A percentile compares a stretch with the other conserved stretches of the same genome.
Conservation (phyloP, 2,797 vertebrate species). For the Sitta carolinensis region DNA sequence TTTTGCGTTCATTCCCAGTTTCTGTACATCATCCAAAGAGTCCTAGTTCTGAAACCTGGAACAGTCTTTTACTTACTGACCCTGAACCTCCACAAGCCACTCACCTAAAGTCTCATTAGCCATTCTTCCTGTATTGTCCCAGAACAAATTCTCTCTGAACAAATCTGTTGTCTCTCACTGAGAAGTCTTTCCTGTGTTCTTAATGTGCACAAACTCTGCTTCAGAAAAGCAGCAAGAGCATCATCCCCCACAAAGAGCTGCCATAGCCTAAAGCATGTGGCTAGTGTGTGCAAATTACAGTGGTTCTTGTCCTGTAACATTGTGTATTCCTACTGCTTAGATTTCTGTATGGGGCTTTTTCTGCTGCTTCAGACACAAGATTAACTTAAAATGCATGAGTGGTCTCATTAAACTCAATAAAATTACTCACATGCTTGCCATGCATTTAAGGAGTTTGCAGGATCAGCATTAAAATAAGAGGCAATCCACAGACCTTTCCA, state of each 20-base stretch:
- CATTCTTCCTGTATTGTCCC: background rate
- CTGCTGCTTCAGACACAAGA: background rate
- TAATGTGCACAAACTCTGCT: background rate
- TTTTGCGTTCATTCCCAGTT: background rate
- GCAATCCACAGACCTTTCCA: background rate
- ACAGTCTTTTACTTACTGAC: background rate
- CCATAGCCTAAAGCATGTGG: background rate
- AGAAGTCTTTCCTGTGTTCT: background rate
- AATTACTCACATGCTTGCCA: constrained; percentile 1
- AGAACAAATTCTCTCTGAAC: background rate
- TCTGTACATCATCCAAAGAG: background rate
- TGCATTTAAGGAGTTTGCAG: background rate
- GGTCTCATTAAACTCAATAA: constrained; percentile 19
- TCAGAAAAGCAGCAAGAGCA: background rate
- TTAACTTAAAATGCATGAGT: constrained; percentile 23
- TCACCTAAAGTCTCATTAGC: background rate
- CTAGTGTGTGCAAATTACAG: background rate
- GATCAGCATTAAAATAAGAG: constrained; percentile 1
- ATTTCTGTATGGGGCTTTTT: background rate
- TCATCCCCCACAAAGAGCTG: background rate
- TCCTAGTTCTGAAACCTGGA: background rate
- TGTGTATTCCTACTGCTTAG: background rate
- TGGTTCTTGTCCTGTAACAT: background rate
- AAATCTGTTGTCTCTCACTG: background rate
- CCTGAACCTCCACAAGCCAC: background rate